These are phyloP conservation scores for Epinephelus cyanopodus DNA, from an alignment of 2,113 vertebrate species.

Conservation along the genomic window DNA sequence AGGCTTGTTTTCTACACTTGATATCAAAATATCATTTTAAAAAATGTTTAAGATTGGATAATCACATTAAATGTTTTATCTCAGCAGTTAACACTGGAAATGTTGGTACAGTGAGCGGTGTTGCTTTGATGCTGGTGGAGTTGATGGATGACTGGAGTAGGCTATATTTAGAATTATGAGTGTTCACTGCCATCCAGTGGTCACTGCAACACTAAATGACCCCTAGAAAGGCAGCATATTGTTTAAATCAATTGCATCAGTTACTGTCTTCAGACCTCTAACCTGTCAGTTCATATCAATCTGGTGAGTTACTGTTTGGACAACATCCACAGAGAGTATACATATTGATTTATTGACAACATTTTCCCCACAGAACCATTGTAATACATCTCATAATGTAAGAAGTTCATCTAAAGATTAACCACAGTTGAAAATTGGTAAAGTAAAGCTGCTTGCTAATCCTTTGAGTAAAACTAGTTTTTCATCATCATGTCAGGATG, in stretches of 20 bases:
- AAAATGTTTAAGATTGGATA: neutral
- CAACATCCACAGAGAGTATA: neutral
- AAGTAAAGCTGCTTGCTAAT: neutral
- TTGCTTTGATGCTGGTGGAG: neutral
- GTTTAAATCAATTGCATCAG: neutral
- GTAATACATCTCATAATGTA: neutral
- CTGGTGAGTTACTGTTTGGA: neutral
- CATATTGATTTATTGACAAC: neutral
- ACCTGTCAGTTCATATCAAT: neutral
- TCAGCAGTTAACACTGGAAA: neutral
- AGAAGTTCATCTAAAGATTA: neutral
- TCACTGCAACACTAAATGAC: neutral
- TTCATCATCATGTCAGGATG: too few relatives aligned
- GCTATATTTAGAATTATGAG: neutral
- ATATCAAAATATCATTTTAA: neutral
- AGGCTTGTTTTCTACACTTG: neutral
- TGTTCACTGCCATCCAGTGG: conserved; percentile 1
- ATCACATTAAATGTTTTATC: neutral
- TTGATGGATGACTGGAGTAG: neutral
- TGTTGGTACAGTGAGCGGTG: neutral
- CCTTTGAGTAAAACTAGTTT: neutral
- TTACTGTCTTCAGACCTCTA: neutral
- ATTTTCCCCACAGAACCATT: neutral
- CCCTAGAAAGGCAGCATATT: neutral
- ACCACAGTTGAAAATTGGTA: neutral